These are phyloP conservation scores for Parotia lawesii DNA, from an alignment of 2,113 vertebrate genomes.

Conservation along the genomic window DNA sequence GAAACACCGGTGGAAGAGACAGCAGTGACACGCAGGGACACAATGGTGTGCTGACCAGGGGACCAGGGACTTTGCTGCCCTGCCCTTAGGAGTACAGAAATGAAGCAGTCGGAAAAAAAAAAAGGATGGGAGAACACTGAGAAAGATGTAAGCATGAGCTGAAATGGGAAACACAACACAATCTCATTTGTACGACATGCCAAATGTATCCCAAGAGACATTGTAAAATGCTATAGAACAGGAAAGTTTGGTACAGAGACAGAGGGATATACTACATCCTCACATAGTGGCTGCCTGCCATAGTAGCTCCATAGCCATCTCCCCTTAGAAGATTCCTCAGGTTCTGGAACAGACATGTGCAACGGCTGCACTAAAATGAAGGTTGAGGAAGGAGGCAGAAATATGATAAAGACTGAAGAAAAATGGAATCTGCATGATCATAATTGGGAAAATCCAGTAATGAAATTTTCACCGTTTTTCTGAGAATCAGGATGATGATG, in stretches of 20 bases:
- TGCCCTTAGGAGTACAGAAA: neutral
- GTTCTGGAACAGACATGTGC: neutral
- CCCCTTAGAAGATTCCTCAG: neutral
- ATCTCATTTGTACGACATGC: neutral
- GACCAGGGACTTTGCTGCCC: neutral
- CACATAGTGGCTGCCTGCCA: neutral
- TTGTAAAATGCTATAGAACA: neutral
- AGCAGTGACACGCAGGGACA: neutral
- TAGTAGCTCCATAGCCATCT: neutral
- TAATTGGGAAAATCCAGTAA: neutral
- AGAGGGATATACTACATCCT: neutral
- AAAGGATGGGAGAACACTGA: neutral
- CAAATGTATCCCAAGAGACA: neutral
- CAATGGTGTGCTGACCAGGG: neutral
- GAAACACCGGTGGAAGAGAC: neutral
- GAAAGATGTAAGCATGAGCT: neutral
- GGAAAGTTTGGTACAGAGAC: neutral
- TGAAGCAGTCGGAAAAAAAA: neutral
- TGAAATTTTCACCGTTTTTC: neutral
- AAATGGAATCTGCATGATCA: neutral
- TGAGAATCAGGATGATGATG: neutral
- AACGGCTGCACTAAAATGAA: neutral
- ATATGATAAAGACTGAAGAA: neutral
- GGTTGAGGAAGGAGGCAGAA: neutral
- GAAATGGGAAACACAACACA: neutral